These are phyloP conservation scores for Campoplex nolae DNA, from an alignment of 2,888 invertebrate genomes.

Conservation along the genomic window DNA sequence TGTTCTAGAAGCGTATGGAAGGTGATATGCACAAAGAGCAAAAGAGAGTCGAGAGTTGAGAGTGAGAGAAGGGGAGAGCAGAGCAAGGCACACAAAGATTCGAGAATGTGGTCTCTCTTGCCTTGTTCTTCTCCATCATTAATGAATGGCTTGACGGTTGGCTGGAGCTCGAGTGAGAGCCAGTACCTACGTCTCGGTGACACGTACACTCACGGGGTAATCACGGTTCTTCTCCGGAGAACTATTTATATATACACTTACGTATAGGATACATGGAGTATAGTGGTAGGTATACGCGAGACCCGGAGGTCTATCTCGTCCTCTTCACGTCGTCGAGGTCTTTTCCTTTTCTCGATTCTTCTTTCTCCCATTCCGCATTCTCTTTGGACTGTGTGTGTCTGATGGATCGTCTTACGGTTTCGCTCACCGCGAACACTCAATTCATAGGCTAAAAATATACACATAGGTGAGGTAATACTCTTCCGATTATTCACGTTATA, in stretches of 20 bases:
- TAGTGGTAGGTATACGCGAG: constrained; percentile 5
- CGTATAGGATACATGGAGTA: neutral
- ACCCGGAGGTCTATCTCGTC: constrained; percentile 63
- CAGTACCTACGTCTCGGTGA: constrained; percentile 49
- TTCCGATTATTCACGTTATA: constrained; percentile 33
- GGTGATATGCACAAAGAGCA: constrained; percentile 33
- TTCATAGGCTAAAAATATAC: constrained; percentile 32
- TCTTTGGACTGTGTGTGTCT: constrained; percentile 26
- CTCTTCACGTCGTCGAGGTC: constrained; percentile 42
- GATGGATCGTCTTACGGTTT: constrained; percentile 51
- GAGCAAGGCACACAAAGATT: constrained; percentile 31
- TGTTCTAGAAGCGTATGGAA: constrained; percentile 40
- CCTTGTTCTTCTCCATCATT: constrained; percentile 57
- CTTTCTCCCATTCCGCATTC: constrained; percentile 59
- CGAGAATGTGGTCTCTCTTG: constrained; percentile 33
- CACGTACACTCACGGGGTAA: constrained; percentile 62
- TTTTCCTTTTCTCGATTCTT: constrained; percentile 50
- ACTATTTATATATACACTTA: constrained; percentile 2
- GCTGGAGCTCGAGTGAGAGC: constrained; percentile 50
- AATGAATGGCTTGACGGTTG: constrained; percentile 65
- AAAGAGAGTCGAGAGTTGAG: neutral
- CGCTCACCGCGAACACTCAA: constrained; percentile 22
- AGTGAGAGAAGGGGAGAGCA: constrained; percentile 34
- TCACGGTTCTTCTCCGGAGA: constrained; percentile 53
- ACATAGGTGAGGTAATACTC: constrained; percentile 21